A percentile compares a stretch with the other conserved stretches of the same genome.
Conservation (phyloP, 2,888 invertebrate genomes). For the Ectemnius lituratus region DNA sequence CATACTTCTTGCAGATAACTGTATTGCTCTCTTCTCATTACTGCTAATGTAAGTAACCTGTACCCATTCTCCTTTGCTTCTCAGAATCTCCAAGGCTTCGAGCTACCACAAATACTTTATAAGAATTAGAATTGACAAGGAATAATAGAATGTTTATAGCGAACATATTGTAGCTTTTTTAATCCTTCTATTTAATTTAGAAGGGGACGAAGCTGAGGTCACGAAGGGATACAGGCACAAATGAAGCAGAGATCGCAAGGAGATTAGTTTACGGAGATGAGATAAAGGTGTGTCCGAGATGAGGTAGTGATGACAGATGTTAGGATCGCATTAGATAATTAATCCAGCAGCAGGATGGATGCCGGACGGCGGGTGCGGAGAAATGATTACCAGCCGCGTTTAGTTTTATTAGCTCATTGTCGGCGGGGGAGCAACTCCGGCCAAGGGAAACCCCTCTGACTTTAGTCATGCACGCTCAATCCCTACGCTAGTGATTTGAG, state of each 20-base stretch:
- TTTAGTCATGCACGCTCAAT: slow-evolving; percentile 29
- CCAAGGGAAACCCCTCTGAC: slow-evolving; percentile 30
- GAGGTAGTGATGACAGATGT: slow-evolving; percentile 74
- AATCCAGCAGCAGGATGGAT: slow-evolving; percentile 57
- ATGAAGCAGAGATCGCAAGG: not conserved
- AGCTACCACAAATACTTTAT: not conserved
- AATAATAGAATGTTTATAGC: too few relatives aligned
- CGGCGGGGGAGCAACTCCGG: slow-evolving; percentile 34
- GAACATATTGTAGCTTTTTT: too few relatives aligned
- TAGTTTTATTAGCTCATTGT: slow-evolving; percentile 63
- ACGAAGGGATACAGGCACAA: too few relatives aligned
- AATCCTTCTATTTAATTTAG: too few relatives aligned
- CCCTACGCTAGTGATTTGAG: slow-evolving; percentile 36
- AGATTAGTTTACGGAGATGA: slow-evolving; percentile 18
- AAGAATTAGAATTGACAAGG: too few relatives aligned
- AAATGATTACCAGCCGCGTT: slow-evolving; percentile 62
- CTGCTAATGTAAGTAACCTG: slow-evolving; percentile 21
- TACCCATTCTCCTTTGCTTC: too few relatives aligned
- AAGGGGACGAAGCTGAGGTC: too few relatives aligned
- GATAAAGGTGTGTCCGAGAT: slow-evolving; percentile 58
- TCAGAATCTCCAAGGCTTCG: not conserved
- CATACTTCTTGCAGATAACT: slow-evolving; percentile 53
- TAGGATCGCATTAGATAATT: slow-evolving; percentile 76
- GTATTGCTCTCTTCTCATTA: slow-evolving; percentile 47
- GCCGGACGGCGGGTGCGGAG: slow-evolving; percentile 58